Evolutionary conservation across 2,797 vertebrate species (phyloP).

Genomic region (Pempheris klunzingeri): DNA sequence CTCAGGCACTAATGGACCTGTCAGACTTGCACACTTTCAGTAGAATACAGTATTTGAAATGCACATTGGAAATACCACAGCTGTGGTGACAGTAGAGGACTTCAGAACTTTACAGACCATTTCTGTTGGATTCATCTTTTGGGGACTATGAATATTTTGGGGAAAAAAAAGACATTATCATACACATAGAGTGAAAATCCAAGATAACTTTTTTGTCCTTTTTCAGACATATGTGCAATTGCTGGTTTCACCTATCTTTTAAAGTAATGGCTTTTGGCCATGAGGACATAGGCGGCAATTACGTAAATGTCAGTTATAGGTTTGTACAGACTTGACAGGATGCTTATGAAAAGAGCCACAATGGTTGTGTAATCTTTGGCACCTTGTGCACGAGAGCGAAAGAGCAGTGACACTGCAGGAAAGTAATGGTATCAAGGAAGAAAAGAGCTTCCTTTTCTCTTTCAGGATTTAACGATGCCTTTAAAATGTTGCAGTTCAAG

Average conservation of each 20-base stretch:
- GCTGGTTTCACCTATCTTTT: background rate
- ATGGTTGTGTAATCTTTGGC: background rate
- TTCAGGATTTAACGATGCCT: background rate
- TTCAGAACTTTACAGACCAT: background rate
- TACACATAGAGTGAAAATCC: background rate
- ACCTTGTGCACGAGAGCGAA: background rate
- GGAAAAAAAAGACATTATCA: background rate
- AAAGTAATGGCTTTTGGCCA: background rate
- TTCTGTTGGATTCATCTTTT: background rate
- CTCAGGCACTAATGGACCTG: constrained; percentile 9
- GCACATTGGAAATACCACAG: background rate
- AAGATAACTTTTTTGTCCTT: background rate
- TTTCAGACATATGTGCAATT: background rate
- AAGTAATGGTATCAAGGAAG: background rate
- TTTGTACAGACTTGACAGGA: background rate
- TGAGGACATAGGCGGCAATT: background rate
- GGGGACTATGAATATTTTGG: too few relatives aligned
- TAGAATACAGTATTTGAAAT: background rate
- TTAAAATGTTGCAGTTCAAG: background rate
- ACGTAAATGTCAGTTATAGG: background rate
- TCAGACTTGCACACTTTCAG: background rate
- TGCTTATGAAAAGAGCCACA: background rate
- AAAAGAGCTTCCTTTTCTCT: background rate
- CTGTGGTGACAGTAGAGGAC: background rate
- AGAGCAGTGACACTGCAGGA: background rate